Conservation (phyloP, 92 coral and sea anemone genomes). For the Parazoanthus atlanticus region DNA sequence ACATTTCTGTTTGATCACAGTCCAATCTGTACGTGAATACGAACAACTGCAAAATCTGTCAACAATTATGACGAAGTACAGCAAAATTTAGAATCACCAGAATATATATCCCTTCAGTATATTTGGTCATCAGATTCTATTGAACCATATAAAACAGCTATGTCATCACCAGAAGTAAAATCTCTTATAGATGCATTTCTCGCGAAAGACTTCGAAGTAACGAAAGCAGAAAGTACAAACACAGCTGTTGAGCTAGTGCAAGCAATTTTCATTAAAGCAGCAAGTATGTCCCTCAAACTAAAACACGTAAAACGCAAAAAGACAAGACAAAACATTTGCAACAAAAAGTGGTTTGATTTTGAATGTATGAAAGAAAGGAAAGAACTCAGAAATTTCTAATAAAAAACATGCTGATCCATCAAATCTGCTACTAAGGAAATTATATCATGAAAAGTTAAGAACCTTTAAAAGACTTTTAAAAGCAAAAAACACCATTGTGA, state of each 20-base stretch:
- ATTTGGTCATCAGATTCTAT: constrained; percentile 55
- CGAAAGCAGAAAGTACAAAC: constrained; percentile 40
- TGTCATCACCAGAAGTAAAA: constrained; percentile 44
- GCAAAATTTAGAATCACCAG: constrained; percentile 36
- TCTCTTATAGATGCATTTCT: constrained; percentile 43
- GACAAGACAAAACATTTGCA: constrained; percentile 32
- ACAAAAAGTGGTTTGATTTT: constrained; percentile 46
- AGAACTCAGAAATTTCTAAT: constrained; percentile 53
- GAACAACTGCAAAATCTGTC: constrained; percentile 20
- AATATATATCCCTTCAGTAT: constrained; percentile 53
- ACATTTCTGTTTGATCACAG: constrained; percentile 43
- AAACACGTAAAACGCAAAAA: constrained; percentile 34
- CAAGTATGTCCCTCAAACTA: constrained; percentile 48
- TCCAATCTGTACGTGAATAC: constrained; percentile 47
- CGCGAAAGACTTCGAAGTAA: constrained; percentile 22
- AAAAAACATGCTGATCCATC: constrained; percentile 51
- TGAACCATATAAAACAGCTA: constrained; percentile 33
- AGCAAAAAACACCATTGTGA: constrained; percentile 36
- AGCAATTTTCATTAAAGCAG: constrained; percentile 52
- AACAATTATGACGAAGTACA: constrained; percentile 2
- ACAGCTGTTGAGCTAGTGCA: constrained; percentile 49
- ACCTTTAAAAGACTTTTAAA: constrained; percentile 43
- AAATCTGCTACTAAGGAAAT: constrained; percentile 39
- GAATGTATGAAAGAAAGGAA: constrained; percentile 39
- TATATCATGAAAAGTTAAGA: constrained; percentile 45